Conservation (phyloP, 2,113 vertebrate species). For the Callaeas wilsoni region DNA sequence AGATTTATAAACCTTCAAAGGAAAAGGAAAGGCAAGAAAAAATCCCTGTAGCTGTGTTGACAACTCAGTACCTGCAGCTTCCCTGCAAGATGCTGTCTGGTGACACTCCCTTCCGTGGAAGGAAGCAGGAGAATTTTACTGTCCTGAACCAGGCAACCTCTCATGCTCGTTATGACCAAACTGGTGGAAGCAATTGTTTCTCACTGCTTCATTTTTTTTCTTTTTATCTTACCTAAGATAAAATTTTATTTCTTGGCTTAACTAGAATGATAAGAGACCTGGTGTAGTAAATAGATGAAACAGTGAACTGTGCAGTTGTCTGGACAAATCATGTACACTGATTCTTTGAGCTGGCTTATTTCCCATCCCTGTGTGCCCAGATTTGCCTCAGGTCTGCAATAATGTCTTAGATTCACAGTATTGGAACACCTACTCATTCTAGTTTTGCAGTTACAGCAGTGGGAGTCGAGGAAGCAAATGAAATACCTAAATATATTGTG, state of each 20-base stretch:
- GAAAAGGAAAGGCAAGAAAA: neutral
- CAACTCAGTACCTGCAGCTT: neutral
- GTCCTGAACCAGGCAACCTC: neutral
- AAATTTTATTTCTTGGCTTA: neutral
- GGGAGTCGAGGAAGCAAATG: neutral
- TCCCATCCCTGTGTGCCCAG: neutral
- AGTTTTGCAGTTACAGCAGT: neutral
- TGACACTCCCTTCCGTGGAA: neutral
- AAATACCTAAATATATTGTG: neutral
- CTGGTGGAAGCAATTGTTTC: neutral
- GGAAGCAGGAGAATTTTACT: neutral
- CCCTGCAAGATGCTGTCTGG: neutral
- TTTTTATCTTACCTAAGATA: neutral
- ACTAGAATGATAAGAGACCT: neutral
- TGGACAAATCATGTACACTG: neutral
- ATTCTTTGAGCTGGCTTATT: neutral
- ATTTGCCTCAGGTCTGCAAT: neutral
- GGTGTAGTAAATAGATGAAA: neutral
- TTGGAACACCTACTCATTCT: neutral
- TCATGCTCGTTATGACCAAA: neutral
- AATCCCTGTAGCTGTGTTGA: neutral
- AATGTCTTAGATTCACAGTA: neutral
- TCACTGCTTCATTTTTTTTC: neutral
- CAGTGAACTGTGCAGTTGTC: neutral
- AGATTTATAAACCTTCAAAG: neutral